Evolutionary conservation across 2,888 invertebrate genomes (phyloP), one percentile per base, ranked within the genome.

Genomic region (Amphipoea oculea): DNA sequence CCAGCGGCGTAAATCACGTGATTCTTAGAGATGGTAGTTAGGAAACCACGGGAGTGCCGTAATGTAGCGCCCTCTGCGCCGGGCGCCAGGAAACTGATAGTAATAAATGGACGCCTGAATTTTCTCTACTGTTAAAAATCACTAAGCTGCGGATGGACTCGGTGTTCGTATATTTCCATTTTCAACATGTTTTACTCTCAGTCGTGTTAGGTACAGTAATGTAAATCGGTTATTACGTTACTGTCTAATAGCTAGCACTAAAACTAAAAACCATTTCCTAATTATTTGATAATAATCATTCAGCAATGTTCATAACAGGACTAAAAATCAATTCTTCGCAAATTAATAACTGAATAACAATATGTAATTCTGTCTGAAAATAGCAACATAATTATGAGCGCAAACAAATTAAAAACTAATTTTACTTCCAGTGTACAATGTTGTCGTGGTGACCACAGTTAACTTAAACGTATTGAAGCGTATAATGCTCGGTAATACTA

Each of bases 11-110:
- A 94, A 94, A 94, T 94, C 94, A 93, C 91, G 84, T 78, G 89
- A 90, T 91, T 93, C 91, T 91, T 90, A 87, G 90, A 93, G 91
- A 92, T 91, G 87, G 93, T 91, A 93, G 93, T 93, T 93, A 92
- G 89, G 91, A 91, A 93, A 87, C 93, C 94, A 92, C 94, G 90
- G 89, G 94, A 93, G 94, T 90, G 92, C 91, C 91, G 92, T 94
- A 92, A 93, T 86, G 91, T 90, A 90, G 90, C 92, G 84, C 88
- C 89, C 89, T 88, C 88, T 83, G 89, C 82, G 88, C 86, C 86
- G 82, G 83, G 86, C 84, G 84, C 89, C 88, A 89, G 86, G 87
- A 89, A 88, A 89, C 92, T 93, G 93, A 94, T 94, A 92, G 92
- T 94, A 94, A 94, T 89, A 93, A 93, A 94, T 94, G 93, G 90